Evolutionary conservation across 2,113 vertebrate species (phyloP).

Genomic region (Onychostruthus taczanowskii): DNA sequence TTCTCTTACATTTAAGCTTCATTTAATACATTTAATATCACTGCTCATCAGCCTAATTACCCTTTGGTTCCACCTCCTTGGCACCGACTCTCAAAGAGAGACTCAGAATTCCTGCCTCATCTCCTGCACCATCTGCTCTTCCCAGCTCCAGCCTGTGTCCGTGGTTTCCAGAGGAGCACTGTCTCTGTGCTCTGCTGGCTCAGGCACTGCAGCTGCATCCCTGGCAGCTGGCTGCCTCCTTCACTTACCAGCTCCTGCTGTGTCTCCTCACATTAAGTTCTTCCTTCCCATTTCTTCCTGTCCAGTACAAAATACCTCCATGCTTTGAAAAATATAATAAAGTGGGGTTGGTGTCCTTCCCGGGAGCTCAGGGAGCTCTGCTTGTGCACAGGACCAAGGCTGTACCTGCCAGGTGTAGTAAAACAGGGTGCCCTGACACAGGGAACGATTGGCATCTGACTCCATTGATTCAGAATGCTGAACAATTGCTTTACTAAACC

Average conservation of each 20-base stretch:
- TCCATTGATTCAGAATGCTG: too few relatives aligned
- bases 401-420: neutral
- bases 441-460: too few relatives aligned
- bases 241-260: neutral
- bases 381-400: neutral
- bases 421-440: too few relatives aligned
- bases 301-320: neutral
- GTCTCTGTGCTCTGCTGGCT: neutral
- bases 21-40: neutral
- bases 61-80: neutral
- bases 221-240: neutral
- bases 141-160: neutral
- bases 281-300: neutral
- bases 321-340: neutral
- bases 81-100: neutral
- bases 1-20: neutral
- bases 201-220: neutral
- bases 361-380: neutral
- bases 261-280: neutral
- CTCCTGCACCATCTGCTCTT: conserved; percentile 7
- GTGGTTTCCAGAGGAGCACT: neutral
- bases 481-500: too few relatives aligned
- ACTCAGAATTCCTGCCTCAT: neutral
- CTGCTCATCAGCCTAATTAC: conserved; percentile 10
- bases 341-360: neutral